Evolutionary conservation across 2,888 invertebrate genomes (phyloP), one percentile per base, ranked within the genome.

Genomic region (Lasioglossum figueresi): DNA sequence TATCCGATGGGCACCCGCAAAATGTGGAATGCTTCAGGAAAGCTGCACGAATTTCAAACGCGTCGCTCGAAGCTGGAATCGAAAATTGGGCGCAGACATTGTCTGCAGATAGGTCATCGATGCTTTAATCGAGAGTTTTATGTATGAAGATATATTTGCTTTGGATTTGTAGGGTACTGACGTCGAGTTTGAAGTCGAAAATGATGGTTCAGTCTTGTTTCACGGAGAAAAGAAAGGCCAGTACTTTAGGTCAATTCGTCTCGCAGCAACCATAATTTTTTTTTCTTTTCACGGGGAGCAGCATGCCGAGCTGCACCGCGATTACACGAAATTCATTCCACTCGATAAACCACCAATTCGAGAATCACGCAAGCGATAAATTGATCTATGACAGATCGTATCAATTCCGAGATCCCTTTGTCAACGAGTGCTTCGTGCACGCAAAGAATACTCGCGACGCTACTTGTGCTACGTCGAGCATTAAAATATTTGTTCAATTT

Each of bases 301-400:
- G 27, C 45, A 37, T 34, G 73, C 48, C 52, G 19, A 19, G 78
- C 84, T 81, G 83, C 59, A 77, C 82, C 82, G 80, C 85, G 83
- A 89, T 89, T 86, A 83, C 82, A 84, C 79, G 80, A 83, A 84
- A 89, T 88, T 88, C 82, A 87, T 90, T 90, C 85, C 86, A 73
- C 70, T 77, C 89, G 79, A 89, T 89, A 82, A 89, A 87, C 72
- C 77, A 48, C 45, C 59, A 75, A 63, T 59, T 68, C 63, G 79
- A 71, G 34, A 71, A 79, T 82, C 68, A 71, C 45, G 70, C 75
- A 43, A 34, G 56, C 82, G 83, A 79, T 80, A 83, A 83, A 83
- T 79, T 66, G 76, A 80, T 83, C 75, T n/a, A 56, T 72, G 76
- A 80, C 71, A 76, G 59, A 66, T 78, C 72, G 70, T 37, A 80